Evolutionary conservation across 2,113 vertebrate species (phyloP).

Genomic region (Irena cyanogastra): DNA sequence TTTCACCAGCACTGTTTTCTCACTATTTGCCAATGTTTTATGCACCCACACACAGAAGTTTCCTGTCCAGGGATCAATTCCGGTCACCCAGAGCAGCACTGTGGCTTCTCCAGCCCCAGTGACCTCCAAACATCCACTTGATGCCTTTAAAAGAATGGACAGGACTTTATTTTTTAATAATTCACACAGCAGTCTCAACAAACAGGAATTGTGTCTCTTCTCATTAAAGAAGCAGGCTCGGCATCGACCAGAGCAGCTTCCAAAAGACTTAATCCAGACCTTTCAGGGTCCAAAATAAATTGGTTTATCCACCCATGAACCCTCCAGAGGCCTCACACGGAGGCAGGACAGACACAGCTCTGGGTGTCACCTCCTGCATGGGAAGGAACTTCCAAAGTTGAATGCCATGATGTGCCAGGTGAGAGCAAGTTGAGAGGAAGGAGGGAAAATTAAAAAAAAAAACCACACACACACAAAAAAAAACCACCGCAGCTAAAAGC

Average conservation of each 20-base stretch:
- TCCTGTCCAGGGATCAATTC: not conserved
- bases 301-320: not conserved
- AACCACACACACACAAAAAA: not conserved
- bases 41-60: not conserved
- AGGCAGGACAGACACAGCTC: not conserved
- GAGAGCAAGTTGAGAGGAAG: not conserved
- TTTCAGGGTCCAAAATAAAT: not conserved
- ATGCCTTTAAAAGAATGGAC: not conserved
- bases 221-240: not conserved
- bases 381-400: not conserved
- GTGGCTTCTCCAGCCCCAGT: not conserved
- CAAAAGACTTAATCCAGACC: not conserved
- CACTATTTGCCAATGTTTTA: not conserved
- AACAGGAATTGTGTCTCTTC: not conserved
- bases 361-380: not conserved
- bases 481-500: not conserved
- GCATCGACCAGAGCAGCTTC: not conserved
- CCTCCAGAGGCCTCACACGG: not conserved
- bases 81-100: not conserved
- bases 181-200: not conserved
- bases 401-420: not conserved
- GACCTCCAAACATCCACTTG: not conserved
- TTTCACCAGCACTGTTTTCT: constrained; percentile 11
- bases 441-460: not conserved
- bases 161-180: constrained; percentile 20